Conservation (phyloP, 2,113 vertebrate species). For the Sorex fumeus region DNA sequence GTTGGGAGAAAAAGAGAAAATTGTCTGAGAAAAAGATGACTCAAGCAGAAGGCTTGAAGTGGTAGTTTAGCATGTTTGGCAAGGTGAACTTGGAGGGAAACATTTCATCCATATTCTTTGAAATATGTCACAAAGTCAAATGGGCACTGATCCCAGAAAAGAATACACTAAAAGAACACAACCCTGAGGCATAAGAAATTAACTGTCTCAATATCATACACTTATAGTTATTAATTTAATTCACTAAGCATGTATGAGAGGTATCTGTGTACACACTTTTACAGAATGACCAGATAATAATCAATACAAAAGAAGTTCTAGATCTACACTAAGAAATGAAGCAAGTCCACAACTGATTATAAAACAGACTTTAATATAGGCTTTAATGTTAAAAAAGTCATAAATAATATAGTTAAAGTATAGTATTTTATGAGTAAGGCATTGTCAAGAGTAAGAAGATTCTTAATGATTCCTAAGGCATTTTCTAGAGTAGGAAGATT, state of each 20-base stretch:
- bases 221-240: background rate
- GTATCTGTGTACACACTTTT: background rate
- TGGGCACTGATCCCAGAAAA: background rate
- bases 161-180: slow-evolving; percentile 9
- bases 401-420: background rate
- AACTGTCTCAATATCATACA: background rate
- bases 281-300: background rate
- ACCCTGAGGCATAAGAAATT: background rate
- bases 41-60: background rate
- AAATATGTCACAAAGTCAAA: background rate
- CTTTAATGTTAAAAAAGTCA: background rate
- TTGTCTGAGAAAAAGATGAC: slow-evolving; percentile 15
- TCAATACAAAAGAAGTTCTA: background rate
- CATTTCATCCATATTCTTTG: background rate
- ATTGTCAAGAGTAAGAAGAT: no score
- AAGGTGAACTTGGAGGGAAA: background rate
- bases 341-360: background rate
- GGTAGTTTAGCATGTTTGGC: background rate
- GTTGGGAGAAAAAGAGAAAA: background rate
- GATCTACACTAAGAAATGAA: background rate
- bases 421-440: no score
- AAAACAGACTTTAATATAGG: background rate
- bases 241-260: background rate
- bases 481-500: background rate
- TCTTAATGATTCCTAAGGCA: no score